These are phyloP conservation scores for Syngnathus scovelli DNA, from an alignment of 2,113 vertebrate species.

Conservation along the genomic window DNA sequence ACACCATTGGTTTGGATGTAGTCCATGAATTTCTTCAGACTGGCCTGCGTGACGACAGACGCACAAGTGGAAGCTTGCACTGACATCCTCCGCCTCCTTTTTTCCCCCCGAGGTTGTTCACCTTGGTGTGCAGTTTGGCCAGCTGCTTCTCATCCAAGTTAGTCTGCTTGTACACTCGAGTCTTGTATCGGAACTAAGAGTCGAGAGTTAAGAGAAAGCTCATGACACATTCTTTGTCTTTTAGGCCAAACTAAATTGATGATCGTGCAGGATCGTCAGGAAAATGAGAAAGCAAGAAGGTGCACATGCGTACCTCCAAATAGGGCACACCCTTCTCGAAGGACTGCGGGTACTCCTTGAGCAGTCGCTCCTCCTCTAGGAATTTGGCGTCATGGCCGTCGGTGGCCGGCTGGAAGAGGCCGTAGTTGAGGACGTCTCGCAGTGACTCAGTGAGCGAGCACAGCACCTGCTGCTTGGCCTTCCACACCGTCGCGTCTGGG, in stretches of 20 bases:
- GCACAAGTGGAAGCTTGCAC: not conserved
- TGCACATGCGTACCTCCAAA: conserved; percentile 74
- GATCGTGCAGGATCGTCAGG: not conserved
- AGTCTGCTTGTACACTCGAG: conserved; percentile 91
- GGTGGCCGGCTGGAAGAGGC: conserved; percentile 88
- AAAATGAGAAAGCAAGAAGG: not conserved
- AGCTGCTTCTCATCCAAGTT: conserved; percentile 95
- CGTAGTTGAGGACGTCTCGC: conserved; percentile 88
- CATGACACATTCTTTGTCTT: not conserved
- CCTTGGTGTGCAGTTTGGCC: conserved; percentile 96
- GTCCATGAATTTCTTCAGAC: conserved; percentile 88
- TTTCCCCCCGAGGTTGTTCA: conserved; percentile 33
- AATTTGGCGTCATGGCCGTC: conserved; percentile 90
- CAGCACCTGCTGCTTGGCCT: conserved; percentile 89
- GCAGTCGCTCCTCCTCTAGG: conserved; percentile 84
- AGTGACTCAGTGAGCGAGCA: conserved; percentile 87
- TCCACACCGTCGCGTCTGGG: conserved; percentile 88
- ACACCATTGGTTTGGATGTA: conserved; percentile 82
- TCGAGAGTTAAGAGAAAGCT: conserved; percentile 4
- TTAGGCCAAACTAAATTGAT: not conserved
- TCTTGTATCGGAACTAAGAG: conserved; percentile 93
- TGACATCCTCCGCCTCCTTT: not conserved
- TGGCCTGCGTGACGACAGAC: conserved; percentile 69
- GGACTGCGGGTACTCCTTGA: conserved; percentile 88
- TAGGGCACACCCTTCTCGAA: conserved; percentile 92